Conservation (phyloP, 2,113 vertebrate genomes). For the Terrapene triunguis region DNA sequence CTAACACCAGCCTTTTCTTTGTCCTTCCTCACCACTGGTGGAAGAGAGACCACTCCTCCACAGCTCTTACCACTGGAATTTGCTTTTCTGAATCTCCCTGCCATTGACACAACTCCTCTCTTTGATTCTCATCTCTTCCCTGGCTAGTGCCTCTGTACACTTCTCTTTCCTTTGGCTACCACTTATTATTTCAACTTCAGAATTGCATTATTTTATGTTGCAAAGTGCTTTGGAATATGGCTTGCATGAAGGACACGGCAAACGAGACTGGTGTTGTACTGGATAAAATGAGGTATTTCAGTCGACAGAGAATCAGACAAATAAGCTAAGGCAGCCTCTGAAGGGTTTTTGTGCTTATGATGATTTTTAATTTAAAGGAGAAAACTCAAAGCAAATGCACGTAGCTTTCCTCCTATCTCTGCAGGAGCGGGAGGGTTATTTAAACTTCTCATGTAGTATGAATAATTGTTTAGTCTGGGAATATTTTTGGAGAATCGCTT, state of each 20-base stretch:
- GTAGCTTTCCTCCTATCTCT: conserved; percentile 54
- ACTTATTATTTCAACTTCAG: rapidly evolving
- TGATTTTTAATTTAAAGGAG: conserved; percentile 23
- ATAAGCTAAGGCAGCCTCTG: conserved; percentile 40
- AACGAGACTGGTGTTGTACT: neutral
- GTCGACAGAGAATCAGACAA: neutral
- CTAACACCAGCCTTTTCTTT: neutral
- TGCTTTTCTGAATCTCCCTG: neutral
- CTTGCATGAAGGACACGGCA: neutral
- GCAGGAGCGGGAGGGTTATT: conserved; percentile 68
- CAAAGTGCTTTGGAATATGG: rapidly evolving
- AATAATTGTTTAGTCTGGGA: conserved; percentile 78
- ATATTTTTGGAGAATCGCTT: conserved; percentile 47
- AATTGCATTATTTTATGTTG: rapidly evolving
- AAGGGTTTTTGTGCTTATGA: conserved; percentile 4
- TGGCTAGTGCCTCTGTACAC: rapidly evolving
- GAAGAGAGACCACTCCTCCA: neutral
- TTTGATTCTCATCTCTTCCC: neutral
- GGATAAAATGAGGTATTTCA: neutral
- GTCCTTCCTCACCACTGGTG: neutral
- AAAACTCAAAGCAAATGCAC: conserved; percentile 35
- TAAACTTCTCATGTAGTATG: conserved; percentile 63
- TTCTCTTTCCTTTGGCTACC: neutral
- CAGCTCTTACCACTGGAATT: rapidly evolving
- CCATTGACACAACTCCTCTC: rapidly evolving